Conservation (phyloP, 2,797 vertebrate genomes). For the Danionella dracula region DNA sequence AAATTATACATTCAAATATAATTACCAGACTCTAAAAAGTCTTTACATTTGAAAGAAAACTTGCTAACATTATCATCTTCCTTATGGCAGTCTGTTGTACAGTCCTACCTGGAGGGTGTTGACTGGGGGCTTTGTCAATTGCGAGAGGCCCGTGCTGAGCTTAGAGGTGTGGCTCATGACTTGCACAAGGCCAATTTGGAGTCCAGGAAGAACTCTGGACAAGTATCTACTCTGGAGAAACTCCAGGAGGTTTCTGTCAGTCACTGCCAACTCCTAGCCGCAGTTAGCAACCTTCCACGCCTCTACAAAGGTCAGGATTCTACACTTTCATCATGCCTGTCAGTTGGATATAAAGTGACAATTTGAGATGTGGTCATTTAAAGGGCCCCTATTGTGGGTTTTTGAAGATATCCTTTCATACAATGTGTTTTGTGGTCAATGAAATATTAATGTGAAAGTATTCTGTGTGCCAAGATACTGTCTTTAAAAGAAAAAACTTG, state of each 20-base stretch:
- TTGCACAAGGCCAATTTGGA: slow-evolving; percentile 67
- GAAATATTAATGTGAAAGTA: no score
- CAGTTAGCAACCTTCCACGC: slow-evolving; percentile 82
- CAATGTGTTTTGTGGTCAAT: no score
- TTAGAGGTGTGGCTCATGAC: slow-evolving; percentile 66
- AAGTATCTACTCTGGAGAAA: slow-evolving; percentile 63
- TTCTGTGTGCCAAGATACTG: no score
- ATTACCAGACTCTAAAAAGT: background rate
- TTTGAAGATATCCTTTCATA: no score
- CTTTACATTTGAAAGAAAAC: background rate
- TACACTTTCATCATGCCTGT: no score
- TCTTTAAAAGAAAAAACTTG: no score
- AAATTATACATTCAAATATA: background rate
- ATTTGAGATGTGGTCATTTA: no score
- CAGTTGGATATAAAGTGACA: no score
- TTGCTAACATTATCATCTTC: no score
- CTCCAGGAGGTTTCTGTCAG: slow-evolving; percentile 68
- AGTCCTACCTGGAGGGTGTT: slow-evolving; percentile 92
- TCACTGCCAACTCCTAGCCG: slow-evolving; percentile 80
- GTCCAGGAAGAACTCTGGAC: slow-evolving; percentile 58
- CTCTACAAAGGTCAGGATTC: slow-evolving; percentile 78
- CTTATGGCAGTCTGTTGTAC: slow-evolving; percentile 80
- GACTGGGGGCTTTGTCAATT: slow-evolving; percentile 85
- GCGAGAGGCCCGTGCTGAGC: slow-evolving; percentile 66
- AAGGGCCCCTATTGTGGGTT: no score